Evolutionary conservation across 1,140 invertebrate genomes (phyloP).

Genomic region (Ooceraea biroi): DNA sequence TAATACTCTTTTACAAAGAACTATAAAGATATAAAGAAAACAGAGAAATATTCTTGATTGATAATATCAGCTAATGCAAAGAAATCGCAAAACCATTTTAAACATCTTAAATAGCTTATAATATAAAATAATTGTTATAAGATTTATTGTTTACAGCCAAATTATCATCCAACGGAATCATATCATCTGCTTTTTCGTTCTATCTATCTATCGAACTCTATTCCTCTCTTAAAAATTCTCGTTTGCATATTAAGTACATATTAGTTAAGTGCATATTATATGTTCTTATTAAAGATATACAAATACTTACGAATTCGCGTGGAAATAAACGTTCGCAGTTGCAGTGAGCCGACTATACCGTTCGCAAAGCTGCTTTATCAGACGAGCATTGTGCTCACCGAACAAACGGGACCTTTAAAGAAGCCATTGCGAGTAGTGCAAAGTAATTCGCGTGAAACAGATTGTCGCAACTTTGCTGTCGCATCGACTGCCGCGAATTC

Average conservation of each 20-base stretch:
- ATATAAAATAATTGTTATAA: slow-evolving; percentile 9
- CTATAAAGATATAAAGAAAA: not conserved
- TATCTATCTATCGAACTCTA: too few species aligned
- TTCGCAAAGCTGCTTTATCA: slow-evolving; percentile 46
- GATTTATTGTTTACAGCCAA: slow-evolving; percentile 14
- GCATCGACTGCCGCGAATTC: slow-evolving; percentile 30
- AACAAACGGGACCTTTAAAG: slow-evolving; percentile 50
- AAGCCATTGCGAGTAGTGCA: slow-evolving; percentile 33
- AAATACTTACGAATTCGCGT: slow-evolving; percentile 7
- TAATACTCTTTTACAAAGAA: slow-evolving; percentile 26
- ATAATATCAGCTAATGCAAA: slow-evolving; percentile 20
- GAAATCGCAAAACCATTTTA: slow-evolving; percentile 33
- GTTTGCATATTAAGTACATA: too few species aligned
- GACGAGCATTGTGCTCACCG: slow-evolving; percentile 24
- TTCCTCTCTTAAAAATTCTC: too few species aligned
- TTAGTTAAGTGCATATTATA: too few species aligned
- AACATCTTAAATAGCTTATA: slow-evolving; percentile 12
- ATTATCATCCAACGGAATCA: not conserved
- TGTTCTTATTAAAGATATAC: slow-evolving; percentile 39
- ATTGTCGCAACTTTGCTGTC: slow-evolving; percentile 54
- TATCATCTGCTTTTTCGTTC: too few species aligned
- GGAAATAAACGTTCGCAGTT: slow-evolving; percentile 46
- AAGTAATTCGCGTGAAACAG: slow-evolving; percentile 56
- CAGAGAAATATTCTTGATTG: not conserved
- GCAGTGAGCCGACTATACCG: slow-evolving; percentile 1